Conservation (phyloP, 2,888 invertebrate genomes). For the Tenthredo notha region DNA sequence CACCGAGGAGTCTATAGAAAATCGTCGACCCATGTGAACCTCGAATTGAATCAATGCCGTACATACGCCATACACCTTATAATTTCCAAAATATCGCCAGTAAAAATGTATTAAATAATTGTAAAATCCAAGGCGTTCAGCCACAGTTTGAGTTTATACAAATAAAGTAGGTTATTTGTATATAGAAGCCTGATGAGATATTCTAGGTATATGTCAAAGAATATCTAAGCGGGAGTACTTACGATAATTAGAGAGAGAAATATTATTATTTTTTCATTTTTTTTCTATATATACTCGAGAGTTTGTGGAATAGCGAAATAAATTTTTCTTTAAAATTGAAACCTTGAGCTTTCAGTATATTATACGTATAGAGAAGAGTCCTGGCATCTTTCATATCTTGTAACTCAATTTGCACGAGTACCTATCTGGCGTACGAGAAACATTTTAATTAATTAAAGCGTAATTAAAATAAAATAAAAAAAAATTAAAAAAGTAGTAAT, state of each 20-base stretch:
- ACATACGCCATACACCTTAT: background rate
- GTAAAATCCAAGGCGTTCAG: background rate
- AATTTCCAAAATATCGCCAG: background rate
- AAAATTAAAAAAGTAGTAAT: background rate
- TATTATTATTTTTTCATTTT: background rate
- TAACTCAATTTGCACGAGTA: conserved; percentile 36
- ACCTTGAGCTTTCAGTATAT: background rate
- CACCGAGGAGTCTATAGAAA: background rate
- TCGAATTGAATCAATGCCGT: background rate
- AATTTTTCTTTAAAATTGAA: conserved; percentile 2
- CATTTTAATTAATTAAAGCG: conserved; percentile 45
- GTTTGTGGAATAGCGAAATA: background rate
- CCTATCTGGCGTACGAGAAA: conserved; percentile 12
- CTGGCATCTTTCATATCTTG: conserved; percentile 19
- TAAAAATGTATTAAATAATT: background rate
- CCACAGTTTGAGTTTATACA: background rate
- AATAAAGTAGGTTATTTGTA: conserved; percentile 22
- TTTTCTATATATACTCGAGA: background rate
- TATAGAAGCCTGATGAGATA: background rate
- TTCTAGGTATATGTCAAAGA: background rate
- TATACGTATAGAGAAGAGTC: too few species aligned
- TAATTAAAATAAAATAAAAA: conserved; percentile 46
- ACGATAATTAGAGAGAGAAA: conserved; percentile 2
- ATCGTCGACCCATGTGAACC: background rate
- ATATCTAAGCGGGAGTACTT: conserved; percentile 4